Percentiles rank a stretch among this genome's conserved stretches.
Evolutionary conservation across 1,140 invertebrate genomes (phyloP).

Genomic region (Nixonia krombeini): DNA sequence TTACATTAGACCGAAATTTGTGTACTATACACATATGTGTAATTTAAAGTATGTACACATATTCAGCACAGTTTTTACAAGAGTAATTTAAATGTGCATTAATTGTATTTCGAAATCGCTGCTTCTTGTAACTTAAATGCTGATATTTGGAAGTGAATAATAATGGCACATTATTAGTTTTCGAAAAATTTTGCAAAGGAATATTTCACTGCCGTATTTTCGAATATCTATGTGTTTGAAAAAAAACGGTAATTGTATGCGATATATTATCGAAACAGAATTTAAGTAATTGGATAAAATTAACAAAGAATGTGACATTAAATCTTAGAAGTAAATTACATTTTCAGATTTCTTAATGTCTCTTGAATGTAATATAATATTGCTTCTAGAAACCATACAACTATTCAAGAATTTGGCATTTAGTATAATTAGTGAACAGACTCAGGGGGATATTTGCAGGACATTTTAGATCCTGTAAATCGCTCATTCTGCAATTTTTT

Average conservation of each 20-base stretch:
- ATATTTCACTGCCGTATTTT: constrained; percentile 1
- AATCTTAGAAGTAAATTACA: too few species aligned
- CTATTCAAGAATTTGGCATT: constrained; percentile 6
- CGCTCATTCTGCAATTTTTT: constrained; percentile 38
- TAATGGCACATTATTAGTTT: constrained; percentile 8
- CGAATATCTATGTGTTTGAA: neutral
- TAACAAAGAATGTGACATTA: too few species aligned
- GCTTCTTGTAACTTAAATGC: constrained; percentile 32
- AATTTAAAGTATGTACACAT: too few species aligned
- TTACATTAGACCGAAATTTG: constrained; percentile 13
- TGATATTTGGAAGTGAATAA: constrained; percentile 7
- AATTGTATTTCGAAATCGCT: constrained; percentile 15
- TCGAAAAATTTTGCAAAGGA: constrained; percentile 19
- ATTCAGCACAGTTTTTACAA: constrained; percentile 1
- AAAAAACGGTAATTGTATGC: neutral
- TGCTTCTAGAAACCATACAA: neutral
- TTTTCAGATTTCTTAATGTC: too few species aligned
- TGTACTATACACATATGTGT: too few species aligned
- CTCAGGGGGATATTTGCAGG: constrained; percentile 36
- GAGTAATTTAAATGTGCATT: constrained; percentile 13
- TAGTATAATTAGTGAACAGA: constrained; percentile 24
- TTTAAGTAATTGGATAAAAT: too few species aligned
- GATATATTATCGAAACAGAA: too few species aligned
- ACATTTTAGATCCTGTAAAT: constrained; percentile 21
- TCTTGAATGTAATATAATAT: constrained; percentile 7